Percentiles rank a stretch among this genome's conserved stretches.
phyloP scores from a whole-genome alignment of 2,113 vertebrate genomes.

The Callaeas wilsoni region DNA sequence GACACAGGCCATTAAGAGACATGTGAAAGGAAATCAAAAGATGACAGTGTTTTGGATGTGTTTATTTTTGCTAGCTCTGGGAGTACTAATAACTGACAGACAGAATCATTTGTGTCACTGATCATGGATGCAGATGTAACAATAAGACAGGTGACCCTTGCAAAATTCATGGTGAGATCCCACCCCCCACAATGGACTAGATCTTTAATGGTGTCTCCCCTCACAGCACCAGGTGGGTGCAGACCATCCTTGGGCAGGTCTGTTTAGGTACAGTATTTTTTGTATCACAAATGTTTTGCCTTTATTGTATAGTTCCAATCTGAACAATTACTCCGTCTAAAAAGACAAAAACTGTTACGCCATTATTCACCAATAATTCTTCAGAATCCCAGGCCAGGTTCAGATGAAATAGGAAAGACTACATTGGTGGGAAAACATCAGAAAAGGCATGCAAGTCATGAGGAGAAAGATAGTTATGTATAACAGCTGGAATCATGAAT shows the following conservation, averaged over 20 bases:
- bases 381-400: neutral
- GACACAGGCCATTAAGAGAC: neutral
- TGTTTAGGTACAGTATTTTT: neutral
- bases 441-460: neutral
- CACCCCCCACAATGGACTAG: neutral
- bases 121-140: neutral
- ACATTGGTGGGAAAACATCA: neutral
- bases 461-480: neutral
- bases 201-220: neutral
- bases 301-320: neutral
- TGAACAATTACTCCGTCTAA: neutral
- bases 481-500: neutral
- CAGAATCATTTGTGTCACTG: neutral
- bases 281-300: neutral
- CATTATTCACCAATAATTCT: neutral
- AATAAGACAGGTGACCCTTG: neutral
- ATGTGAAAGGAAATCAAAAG: neutral
- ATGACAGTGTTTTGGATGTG: neutral
- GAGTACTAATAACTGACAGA: neutral
- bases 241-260: neutral
- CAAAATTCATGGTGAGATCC: neutral
- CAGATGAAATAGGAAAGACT: neutral
- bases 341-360: neutral
- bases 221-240: neutral
- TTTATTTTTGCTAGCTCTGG: slow-evolving; percentile 22